Evolutionary conservation across 35 echinoderm and acorn worm genomes (phyloP).

Genomic region (Stichopus chloronotus): DNA sequence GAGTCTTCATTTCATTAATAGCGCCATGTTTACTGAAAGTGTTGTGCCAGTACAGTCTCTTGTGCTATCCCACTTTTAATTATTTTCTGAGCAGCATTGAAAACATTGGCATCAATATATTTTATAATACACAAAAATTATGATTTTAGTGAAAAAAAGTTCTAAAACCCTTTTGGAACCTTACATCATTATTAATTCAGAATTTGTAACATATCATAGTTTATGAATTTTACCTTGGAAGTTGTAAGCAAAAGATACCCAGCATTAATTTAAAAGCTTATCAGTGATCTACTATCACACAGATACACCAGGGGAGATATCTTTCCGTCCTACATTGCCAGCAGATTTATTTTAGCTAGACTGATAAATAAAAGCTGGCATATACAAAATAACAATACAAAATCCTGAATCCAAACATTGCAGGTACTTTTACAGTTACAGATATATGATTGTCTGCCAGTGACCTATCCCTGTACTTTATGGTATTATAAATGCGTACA

Average conservation of each 20-base stretch:
- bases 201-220: too few relatives aligned
- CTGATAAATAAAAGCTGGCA: slow-evolving; percentile 8
- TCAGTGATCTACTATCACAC: not conserved
- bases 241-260: not conserved
- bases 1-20: too few relatives aligned
- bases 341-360: not conserved
- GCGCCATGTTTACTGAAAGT: too few relatives aligned
- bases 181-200: too few relatives aligned
- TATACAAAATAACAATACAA: not conserved
- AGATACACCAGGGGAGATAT: not conserved
- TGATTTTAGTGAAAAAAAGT: too few relatives aligned
- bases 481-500: not conserved
- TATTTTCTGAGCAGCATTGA: too few relatives aligned
- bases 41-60: too few relatives aligned
- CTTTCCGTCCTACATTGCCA: not conserved
- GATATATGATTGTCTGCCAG: not conserved
- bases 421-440: not conserved
- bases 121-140: too few relatives aligned
- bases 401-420: not conserved
- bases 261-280: not conserved
- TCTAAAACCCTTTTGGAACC: too few relatives aligned
- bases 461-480: not conserved
- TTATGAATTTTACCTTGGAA: not conserved
- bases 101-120: too few relatives aligned
- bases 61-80: too few relatives aligned